These are phyloP conservation scores for Galbula dea DNA, from an alignment of 2,113 vertebrate genomes.

Conservation along the genomic window DNA sequence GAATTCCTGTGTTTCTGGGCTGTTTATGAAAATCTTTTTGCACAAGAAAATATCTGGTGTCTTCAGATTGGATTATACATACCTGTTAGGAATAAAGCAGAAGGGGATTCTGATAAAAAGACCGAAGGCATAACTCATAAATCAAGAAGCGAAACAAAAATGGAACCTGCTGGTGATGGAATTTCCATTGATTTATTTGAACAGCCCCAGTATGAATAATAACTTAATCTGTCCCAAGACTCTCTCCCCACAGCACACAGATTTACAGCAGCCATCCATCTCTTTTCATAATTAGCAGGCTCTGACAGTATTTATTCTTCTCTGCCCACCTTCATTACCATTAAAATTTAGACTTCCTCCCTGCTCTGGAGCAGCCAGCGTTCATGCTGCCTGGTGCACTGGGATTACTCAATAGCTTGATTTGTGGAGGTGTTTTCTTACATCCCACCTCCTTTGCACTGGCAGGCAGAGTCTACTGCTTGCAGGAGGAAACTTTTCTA, in stretches of 20 bases:
- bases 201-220: conserved; percentile 58
- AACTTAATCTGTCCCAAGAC: conserved; percentile 63
- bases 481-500: background rate
- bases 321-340: conserved; percentile 55
- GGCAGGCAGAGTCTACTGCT: background rate
- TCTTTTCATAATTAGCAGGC: conserved; percentile 65
- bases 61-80: conserved; percentile 47
- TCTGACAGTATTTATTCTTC: conserved; percentile 68
- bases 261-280: conserved; percentile 60
- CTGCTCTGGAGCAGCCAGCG: background rate
- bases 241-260: conserved; percentile 56
- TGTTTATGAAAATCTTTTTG: conserved; percentile 32
- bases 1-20: background rate
- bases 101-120: conserved; percentile 53
- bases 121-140: conserved; percentile 57
- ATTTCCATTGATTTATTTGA: conserved; percentile 69
- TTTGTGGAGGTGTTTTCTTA: conserved; percentile 30
- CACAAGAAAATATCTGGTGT: conserved; percentile 2
- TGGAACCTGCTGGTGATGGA: conserved; percentile 56
- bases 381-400: background rate
- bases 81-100: conserved; percentile 42
- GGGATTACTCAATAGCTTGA: conserved; percentile 29
- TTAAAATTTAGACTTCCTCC: conserved; percentile 48
- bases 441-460: background rate
- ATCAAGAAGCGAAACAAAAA: conserved; percentile 51